phyloP scores from a whole-genome alignment of 2,888 invertebrate species.

The Pherbina coryleti region DNA sequence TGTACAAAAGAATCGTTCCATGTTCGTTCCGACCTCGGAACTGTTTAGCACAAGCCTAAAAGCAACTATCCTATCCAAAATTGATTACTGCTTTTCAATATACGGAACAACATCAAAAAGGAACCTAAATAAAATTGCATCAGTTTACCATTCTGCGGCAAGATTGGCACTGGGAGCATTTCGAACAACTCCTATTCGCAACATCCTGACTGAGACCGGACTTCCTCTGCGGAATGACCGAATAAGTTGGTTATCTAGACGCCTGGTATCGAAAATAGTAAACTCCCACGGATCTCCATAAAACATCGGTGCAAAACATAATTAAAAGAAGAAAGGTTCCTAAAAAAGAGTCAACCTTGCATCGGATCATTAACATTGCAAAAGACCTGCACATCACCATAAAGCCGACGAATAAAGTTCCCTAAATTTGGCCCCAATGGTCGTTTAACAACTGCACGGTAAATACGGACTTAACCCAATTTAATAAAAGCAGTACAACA shows the following conservation, averaged over 20 bases:
- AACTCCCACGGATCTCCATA: background rate
- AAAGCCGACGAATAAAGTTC: too few relatives aligned
- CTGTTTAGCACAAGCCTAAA: too few relatives aligned
- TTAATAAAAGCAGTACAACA: too few relatives aligned
- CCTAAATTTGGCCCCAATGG: too few relatives aligned
- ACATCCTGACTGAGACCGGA: slow-evolving; percentile 17
- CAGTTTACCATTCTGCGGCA: slow-evolving; percentile 1
- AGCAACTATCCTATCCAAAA: slow-evolving; percentile 9
- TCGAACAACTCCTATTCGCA: slow-evolving; percentile 3
- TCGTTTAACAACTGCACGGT: too few relatives aligned
- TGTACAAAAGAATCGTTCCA: too few relatives aligned
- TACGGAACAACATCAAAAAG: slow-evolving; percentile 10
- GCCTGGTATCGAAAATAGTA: background rate
- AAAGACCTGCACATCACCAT: background rate
- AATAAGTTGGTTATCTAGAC: background rate
- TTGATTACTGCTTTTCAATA: slow-evolving; percentile 16
- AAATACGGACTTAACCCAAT: too few relatives aligned
- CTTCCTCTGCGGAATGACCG: background rate
- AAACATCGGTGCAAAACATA: background rate
- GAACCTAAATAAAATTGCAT: slow-evolving; percentile 6
- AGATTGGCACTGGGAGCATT: slow-evolving; percentile 4
- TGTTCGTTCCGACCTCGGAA: too few relatives aligned
- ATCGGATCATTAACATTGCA: background rate
- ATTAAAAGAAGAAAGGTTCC: background rate
- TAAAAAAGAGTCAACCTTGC: background rate